Conservation (phyloP, 2,797 vertebrate species). For the Champsocephalus gunnari region DNA sequence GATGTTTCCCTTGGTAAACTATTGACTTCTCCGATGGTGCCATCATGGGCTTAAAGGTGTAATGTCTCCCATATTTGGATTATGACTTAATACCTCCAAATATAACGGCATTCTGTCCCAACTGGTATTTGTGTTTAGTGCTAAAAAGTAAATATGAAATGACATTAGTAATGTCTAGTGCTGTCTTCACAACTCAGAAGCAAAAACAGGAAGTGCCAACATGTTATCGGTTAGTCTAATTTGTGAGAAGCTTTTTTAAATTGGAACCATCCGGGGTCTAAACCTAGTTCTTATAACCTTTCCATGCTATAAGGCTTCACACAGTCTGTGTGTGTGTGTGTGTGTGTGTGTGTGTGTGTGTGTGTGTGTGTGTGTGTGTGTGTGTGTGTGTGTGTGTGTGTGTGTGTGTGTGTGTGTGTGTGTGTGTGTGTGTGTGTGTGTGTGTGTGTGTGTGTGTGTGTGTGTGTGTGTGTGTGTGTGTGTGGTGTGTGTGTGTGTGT, state of each 20-base stretch:
- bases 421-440: background rate
- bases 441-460: background rate
- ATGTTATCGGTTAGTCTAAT: too few species aligned
- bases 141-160: background rate
- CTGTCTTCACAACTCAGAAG: background rate
- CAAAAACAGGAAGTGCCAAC: too few species aligned
- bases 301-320: too few species aligned
- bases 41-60: background rate
- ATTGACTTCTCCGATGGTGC: too few species aligned
- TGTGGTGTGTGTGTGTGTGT: background rate
- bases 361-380: too few species aligned
- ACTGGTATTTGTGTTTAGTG: background rate
- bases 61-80: background rate
- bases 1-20: background rate
- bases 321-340: too few species aligned
- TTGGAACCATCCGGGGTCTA: too few species aligned
- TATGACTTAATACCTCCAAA: background rate
- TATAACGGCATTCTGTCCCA: background rate
- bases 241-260: too few species aligned
- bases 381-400: background rate
- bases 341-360: too few species aligned
- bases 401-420: background rate
- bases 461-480: background rate
- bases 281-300: too few species aligned
- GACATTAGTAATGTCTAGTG: background rate